These are phyloP conservation scores for Australoheros scitulus DNA, from an alignment of 2,113 vertebrate genomes.

Conservation along the genomic window DNA sequence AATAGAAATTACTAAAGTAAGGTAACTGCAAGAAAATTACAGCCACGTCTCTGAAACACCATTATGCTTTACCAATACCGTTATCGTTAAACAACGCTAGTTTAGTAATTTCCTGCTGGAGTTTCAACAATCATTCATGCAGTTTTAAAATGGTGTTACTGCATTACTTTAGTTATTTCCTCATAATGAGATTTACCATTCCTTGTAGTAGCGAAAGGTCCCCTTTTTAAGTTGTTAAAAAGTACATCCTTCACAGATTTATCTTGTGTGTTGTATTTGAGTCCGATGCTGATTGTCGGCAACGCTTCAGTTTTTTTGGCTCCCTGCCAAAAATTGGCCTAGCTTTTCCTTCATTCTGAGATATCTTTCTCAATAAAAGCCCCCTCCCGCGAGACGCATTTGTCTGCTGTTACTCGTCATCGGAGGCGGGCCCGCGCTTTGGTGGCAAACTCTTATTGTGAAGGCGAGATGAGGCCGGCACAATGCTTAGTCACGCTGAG, in stretches of 20 bases:
- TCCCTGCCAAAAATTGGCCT: slow-evolving; percentile 1
- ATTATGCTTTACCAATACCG: neutral
- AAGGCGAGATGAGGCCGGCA: slow-evolving; percentile 56
- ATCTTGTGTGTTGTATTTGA: neutral
- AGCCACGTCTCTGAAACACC: neutral
- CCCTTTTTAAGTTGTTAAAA: neutral
- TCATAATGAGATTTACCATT: neutral
- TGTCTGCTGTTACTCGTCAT: neutral
- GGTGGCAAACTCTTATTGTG: slow-evolving; percentile 76
- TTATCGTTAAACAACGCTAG: neutral
- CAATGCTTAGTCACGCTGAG: slow-evolving; percentile 87
- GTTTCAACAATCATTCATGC: neutral
- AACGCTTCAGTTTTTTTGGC: slow-evolving; percentile 31
- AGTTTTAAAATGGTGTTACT: neutral
- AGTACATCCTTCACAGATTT: neutral
- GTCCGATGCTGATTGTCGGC: slow-evolving; percentile 30
- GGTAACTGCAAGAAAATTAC: neutral
- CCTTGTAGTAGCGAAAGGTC: neutral
- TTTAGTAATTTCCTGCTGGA: neutral
- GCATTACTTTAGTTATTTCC: neutral
- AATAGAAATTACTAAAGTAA: neutral
- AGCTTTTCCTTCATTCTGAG: slow-evolving; percentile 19
- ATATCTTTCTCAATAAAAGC: slow-evolving; percentile 65
- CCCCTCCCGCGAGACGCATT: no score
- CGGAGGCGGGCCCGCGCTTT: neutral